These are phyloP conservation scores for Pantelozetes paolii DNA, from an alignment of 2,888 invertebrate species.

Conservation along the genomic window DNA sequence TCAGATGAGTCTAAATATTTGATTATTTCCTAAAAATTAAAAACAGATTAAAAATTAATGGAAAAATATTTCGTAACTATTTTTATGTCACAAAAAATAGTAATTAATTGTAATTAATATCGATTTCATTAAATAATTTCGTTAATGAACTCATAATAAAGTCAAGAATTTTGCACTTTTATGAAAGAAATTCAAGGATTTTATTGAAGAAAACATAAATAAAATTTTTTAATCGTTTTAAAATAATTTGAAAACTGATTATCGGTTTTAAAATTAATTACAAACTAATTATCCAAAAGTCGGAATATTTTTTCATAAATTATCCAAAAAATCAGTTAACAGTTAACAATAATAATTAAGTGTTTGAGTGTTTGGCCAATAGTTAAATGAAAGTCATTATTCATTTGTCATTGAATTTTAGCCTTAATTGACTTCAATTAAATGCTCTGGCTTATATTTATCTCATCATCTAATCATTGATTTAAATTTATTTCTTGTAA, in stretches of 20 bases:
- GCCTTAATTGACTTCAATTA: conserved; percentile 1
- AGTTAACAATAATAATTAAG: background rate
- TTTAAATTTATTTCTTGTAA: conserved; percentile 10
- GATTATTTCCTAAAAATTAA: no score
- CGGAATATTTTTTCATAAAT: background rate
- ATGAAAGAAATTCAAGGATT: no score
- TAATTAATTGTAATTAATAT: no score
- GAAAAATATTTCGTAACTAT: no score
- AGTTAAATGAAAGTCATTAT: background rate
- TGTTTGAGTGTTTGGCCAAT: background rate
- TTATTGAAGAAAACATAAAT: no score
- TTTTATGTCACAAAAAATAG: no score
- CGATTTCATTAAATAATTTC: no score
- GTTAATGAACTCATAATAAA: no score
- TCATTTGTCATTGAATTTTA: conserved; percentile 2
- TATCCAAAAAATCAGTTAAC: background rate
- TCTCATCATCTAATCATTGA: conserved; percentile 20
- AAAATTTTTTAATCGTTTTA: background rate
- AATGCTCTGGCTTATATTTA: conserved; percentile 17
- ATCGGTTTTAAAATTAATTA: conserved; percentile 21
- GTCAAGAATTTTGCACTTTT: no score
- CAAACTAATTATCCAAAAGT: conserved; percentile 1
- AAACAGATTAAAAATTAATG: no score
- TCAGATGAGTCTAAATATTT: no score
- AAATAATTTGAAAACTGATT: background rate